Evolutionary conservation across 1,140 invertebrate species (phyloP), one percentile per base, ranked within the genome.

Genomic region (Metopolophium dirhodum): DNA sequence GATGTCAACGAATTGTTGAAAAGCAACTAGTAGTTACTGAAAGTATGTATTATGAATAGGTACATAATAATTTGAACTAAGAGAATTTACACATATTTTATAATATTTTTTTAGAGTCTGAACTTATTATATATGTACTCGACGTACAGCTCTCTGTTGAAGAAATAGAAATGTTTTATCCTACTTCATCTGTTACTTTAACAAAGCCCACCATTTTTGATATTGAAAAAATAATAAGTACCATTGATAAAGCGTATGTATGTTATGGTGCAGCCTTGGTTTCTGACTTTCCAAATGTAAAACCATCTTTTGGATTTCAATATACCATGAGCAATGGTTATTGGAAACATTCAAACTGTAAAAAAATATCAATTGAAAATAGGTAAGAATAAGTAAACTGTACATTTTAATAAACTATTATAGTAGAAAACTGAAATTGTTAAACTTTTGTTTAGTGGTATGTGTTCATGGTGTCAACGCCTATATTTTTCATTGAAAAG

Each of bases 261-360:
- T 61, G 26, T 61, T 61, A 61, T 61, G 57, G 26, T 30, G 57
- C 26, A 61, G 57, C 57, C 57, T 61, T 61, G 26, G 57, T 61
- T 26, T 61, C 57, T 11, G 57, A 61, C 26, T 61, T 61, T 61
- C 57, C 26, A 61, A 61, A 61, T 61, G 26, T 61, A 61, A 61
- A 61, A 61, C 51, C 51, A 54, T 54, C 51, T 54, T 54, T 54
- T 54, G 51, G 51, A 54, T 54, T 54, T 54, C 20, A 54, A 0
- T 54, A 54, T 54, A 54, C 51, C 51, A 54, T 54, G 51, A 54
- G 51, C 51, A 54, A 23, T 54, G 51, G 41, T 41, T n/a, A n/a
- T n/a, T n/a, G n/a, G n/a, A n/a, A 77, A 77, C 61, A 77, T n/a
- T n/a, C 61, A 77, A 77, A 77, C n/a, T 77, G 61, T 77, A 77